Base-by-base conservation (phyloP, 2,113 vertebrate species). In the Psephotus haematonotus region DNA sequence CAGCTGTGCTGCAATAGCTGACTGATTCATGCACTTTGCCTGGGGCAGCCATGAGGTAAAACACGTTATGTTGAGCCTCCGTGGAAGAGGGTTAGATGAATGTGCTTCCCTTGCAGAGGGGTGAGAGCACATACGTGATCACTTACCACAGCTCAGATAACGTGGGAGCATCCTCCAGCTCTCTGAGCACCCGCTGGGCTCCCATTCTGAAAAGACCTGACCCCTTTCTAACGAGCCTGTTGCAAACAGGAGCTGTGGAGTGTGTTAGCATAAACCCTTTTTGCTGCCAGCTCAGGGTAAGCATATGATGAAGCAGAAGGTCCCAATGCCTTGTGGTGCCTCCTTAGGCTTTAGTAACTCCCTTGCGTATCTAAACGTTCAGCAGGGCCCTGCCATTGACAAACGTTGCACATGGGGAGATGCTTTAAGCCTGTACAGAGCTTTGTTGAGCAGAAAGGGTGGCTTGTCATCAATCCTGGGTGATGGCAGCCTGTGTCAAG, bases 1-100 rank as follows among this genome's bases (percentile, higher is more conserved):
- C 94, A 92, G 60, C 86, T 89, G 69, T 59, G 63, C 93, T 90
- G 94, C 93, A 95, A 76, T 55, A 84, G 62, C 94, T 84, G 72
- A 23, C 96, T 96, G 95, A 93, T 86, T 95, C 96, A 93, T 17
- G 22, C 65, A 13, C 76, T 76, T 72, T 0, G 77, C 95, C 95
- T 64, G 13, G 1, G 6, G 92, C 93, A 91, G 94, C 89, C 3
- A 1, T 33, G 86, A 93, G 93, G 84, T 95, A 72, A 75, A 93
- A 64, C 81, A 75, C 65, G 20, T 89, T 89, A 23, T 41, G 70
- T 68, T 75, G 28, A 96, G 77, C 77, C 81, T 77, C 77, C 12
- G 69, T 93, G 77, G 86, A 65, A 74, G 49, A 71, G 71, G 43
- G 55, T 50, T 33, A 29, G 46, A 25, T 29, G 72, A 82, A 82